phyloP scores from a whole-genome alignment of 2,113 vertebrate species.

The Chrysemys picta region DNA sequence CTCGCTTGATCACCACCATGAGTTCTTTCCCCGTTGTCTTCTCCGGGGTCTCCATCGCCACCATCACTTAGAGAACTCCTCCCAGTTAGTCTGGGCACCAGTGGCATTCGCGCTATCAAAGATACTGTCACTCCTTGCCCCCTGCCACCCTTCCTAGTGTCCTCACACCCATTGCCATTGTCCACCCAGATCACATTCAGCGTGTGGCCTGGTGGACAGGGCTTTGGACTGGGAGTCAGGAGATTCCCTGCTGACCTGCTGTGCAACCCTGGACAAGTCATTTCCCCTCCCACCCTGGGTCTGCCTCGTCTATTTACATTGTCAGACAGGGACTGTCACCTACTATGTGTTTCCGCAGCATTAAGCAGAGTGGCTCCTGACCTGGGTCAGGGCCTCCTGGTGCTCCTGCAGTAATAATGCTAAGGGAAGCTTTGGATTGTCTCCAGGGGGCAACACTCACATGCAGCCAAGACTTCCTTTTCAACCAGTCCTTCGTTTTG shows the following conservation, averaged over 20 bases:
- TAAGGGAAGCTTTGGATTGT: background rate
- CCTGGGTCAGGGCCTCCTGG: background rate
- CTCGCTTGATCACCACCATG: no score
- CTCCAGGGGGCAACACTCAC: constrained; percentile 62
- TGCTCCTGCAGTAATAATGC: background rate
- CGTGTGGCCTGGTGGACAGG: background rate
- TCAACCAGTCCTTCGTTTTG: constrained; percentile 80
- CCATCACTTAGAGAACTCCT: background rate
- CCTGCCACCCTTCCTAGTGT: background rate
- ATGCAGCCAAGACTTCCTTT: constrained; percentile 82
- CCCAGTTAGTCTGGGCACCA: background rate
- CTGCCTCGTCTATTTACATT: background rate
- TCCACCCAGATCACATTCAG: background rate
- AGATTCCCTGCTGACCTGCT: background rate
- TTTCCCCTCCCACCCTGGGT: background rate
- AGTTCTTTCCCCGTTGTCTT: background rate
- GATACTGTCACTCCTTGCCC: background rate
- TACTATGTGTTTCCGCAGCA: background rate
- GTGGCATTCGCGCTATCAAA: no score
- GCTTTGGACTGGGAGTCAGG: background rate
- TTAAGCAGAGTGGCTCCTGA: background rate
- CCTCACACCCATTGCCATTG: background rate
- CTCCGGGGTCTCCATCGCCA: background rate
- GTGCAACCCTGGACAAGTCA: background rate
- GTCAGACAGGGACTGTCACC: background rate